Evolutionary conservation across 2,888 invertebrate genomes (phyloP), one percentile per base, ranked within the genome.

Genomic region (Allolobophora icterica): DNA sequence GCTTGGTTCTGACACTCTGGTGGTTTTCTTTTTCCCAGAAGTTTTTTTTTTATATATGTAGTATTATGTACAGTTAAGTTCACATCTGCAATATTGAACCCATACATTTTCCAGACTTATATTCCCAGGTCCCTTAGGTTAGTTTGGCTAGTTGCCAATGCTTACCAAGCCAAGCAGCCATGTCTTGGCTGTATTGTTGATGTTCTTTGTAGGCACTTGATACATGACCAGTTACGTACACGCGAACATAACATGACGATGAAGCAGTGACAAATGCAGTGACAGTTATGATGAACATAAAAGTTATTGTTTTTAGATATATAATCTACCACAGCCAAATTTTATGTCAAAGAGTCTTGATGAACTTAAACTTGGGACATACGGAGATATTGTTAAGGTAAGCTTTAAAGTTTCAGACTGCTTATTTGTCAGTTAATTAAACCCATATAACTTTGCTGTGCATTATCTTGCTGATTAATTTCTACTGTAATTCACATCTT

Each of bases 301-400:
- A 71, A 30, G 1, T 71, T 8, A 35, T 91, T 90, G 17, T 89
- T 89, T 90, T 11, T 94, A 95, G 95, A 94, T 95, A 58, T 94
- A 95, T 93, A 95, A 95, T 90, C 93, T 95, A 89, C 95, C 95
- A 33, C 93, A 93, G 90, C 95, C 95, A 84, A 91, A 93, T 87
- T 96, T 95, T 93, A 94, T 95, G 94, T 93, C 94, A 90, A 94
- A 95, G 92, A 94, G 95, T 6, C 93, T 96, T 33, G 94, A 94
- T 91, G 95, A 95, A 90, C 93, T 96, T 42, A 94, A 94, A 34
- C 95, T 96, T 89, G 96, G 96, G 92, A 95, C 96, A 1, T 96
- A 94, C 93, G 93, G 94, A 34, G 95, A 95, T 92, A 94, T 96
- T 21, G 94, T 95, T 52, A 95, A 95, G 35, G 95, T 95, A 92